A percentile compares a stretch with the other conserved stretches of the same genome.
Evolutionary conservation across 2,888 invertebrate genomes (phyloP).

Genomic region (Platynereis dumerilii): DNA sequence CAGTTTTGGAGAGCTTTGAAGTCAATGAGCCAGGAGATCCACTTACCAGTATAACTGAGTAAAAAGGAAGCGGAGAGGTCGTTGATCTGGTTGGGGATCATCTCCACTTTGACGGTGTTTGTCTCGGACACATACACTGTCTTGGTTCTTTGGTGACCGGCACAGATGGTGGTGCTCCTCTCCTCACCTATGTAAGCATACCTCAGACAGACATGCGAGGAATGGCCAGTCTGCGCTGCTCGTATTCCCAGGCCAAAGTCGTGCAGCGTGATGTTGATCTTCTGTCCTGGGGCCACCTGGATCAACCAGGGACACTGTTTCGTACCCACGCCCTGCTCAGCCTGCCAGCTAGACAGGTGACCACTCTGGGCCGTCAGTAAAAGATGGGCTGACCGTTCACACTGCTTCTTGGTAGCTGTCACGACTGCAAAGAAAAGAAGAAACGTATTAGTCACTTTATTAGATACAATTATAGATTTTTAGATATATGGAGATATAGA

Average conservation of each 20-base stretch:
- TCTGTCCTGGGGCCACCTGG: constrained; percentile 22
- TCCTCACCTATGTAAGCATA: constrained; percentile 13
- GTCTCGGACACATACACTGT: constrained; percentile 15
- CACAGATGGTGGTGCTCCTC: constrained; percentile 16
- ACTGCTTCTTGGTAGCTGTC: constrained; percentile 6
- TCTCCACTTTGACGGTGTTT: constrained; percentile 13
- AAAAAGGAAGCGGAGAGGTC: constrained; percentile 11
- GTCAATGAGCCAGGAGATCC: no score
- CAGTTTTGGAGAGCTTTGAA: no score
- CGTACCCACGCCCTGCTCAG: constrained; percentile 16
- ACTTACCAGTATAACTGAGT: constrained; percentile 13
- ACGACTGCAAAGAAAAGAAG: constrained; percentile 10
- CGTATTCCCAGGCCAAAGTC: constrained; percentile 25
- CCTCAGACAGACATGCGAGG: constrained; percentile 16
- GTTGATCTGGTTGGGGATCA: constrained; percentile 9
- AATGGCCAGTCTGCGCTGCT: constrained; percentile 1
- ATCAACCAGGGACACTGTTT: constrained; percentile 30
- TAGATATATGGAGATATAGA: no score
- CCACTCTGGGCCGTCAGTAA: constrained; percentile 11
- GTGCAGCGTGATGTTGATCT: constrained; percentile 31
- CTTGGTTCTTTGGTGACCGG: constrained; percentile 13
- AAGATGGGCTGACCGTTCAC: constrained; percentile 5
- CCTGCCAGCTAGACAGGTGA: constrained; percentile 6
- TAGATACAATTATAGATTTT: no score
- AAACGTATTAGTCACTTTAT: neutral